These are phyloP conservation scores for Acanthosepion lycidas DNA, from an alignment of 2,888 invertebrate genomes.

Conservation along the genomic window DNA sequence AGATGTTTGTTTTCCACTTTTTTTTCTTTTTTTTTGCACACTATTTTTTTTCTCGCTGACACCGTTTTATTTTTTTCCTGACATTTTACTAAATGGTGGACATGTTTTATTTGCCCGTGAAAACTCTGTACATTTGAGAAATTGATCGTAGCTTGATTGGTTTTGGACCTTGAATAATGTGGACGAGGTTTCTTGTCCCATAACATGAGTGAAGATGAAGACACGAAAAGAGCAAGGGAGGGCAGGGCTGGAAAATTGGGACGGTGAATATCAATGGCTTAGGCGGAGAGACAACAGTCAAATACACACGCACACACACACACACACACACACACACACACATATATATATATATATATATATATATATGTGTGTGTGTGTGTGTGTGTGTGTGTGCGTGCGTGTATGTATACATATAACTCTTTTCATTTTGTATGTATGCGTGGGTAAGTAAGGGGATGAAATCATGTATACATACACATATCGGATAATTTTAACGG, in stretches of 20 bases:
- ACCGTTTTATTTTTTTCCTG: not conserved
- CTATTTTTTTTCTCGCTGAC: not conserved
- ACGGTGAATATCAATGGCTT: too few species aligned
- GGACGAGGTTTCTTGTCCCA: not conserved
- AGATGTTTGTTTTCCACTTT: not conserved
- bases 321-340: not conserved
- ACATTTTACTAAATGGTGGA: slow-evolving; percentile 33
- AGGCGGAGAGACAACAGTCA: not conserved
- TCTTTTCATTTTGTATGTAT: too few species aligned
- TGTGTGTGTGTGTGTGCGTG: too few species aligned
- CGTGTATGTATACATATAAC: too few species aligned
- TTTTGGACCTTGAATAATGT: not conserved
- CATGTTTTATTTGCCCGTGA: not conserved
- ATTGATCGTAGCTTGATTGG: not conserved
- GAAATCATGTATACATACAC: too few species aligned
- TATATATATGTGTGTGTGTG: too few species aligned
- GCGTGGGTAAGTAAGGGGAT: too few species aligned
- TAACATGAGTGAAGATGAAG: not conserved
- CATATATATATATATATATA: too few species aligned
- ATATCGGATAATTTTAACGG: too few species aligned
- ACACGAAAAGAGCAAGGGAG: not conserved
- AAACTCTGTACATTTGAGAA: not conserved
- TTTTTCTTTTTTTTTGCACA: not conserved
- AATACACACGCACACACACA: not conserved
- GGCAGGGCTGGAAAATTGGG: accelerated